Percentiles rank a stretch among this genome's conserved stretches.
phyloP scores from a whole-genome alignment of 2,113 vertebrate genomes.

The Genyomyrus donnyi region DNA sequence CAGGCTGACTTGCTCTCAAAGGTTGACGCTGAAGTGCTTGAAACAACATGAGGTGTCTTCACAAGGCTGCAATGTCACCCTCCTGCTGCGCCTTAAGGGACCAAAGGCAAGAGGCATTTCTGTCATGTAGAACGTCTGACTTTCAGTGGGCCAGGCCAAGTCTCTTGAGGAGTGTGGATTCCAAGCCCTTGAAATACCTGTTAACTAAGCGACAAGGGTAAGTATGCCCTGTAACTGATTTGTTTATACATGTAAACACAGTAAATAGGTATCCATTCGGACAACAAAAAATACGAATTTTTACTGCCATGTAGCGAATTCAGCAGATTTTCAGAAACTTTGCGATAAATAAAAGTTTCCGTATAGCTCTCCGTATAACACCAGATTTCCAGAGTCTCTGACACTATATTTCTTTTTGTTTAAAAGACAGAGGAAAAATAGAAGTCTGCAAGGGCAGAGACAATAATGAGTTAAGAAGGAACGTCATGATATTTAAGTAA shows the following conservation, averaged over 20 bases:
- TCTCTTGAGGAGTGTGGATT: neutral
- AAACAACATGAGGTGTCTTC: neutral
- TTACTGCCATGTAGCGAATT: neutral
- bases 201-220: neutral
- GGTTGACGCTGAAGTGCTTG: neutral
- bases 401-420: neutral
- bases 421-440: neutral
- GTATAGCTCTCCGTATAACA: neutral
- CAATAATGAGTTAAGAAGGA: neutral
- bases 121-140: neutral
- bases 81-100: neutral
- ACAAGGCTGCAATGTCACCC: neutral
- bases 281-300: neutral
- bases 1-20: neutral
- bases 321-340: neutral
- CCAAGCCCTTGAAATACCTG: neutral
- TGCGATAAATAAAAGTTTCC: neutral
- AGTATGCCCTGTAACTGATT: neutral
- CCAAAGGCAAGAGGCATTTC: neutral
- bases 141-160: neutral
- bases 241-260: neutral
- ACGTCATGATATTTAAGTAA: constrained; percentile 2
- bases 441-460: neutral
- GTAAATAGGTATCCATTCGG: neutral
- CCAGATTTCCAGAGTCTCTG: neutral